A percentile compares a stretch with the other conserved stretches of the same genome.
Conservation (phyloP, 2,113 vertebrate genomes). For the Pyxicephalus adspersus region DNA sequence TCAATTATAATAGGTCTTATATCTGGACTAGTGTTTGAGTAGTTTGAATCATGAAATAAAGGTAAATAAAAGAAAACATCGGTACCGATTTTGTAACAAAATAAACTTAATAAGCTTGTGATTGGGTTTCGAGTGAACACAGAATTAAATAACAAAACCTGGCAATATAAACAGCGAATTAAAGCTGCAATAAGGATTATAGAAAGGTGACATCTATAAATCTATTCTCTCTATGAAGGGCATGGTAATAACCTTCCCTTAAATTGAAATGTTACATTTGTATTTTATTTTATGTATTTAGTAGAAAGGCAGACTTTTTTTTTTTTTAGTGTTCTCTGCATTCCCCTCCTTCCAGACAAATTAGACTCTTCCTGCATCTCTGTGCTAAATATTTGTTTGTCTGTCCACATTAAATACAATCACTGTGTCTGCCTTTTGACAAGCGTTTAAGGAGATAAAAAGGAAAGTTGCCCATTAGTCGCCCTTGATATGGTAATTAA, state of each 20-base stretch:
- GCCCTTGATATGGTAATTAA: constrained; percentile 23
- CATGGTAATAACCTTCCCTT: too few relatives aligned
- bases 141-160: too few relatives aligned
- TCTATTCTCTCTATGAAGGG: too few relatives aligned
- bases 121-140: too few relatives aligned
- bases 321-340: too few relatives aligned
- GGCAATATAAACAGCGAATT: too few relatives aligned
- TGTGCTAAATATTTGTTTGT: background rate
- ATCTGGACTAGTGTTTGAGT: constrained; percentile 51
- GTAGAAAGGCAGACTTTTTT: too few relatives aligned
- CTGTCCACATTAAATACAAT: constrained; percentile 3
- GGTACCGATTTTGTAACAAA: background rate
- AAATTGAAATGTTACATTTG: too few relatives aligned
- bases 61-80: background rate
- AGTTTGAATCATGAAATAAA: too few relatives aligned
- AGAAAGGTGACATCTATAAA: too few relatives aligned
- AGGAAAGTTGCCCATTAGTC: constrained; percentile 51
- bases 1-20: constrained; percentile 47
- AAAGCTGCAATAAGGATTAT: too few relatives aligned
- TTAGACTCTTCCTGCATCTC: background rate
- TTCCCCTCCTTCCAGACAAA: background rate
- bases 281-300: too few relatives aligned
- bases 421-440: constrained; percentile 24
- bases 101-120: background rate
- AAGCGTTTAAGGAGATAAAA: constrained; percentile 51